phyloP scores from a whole-genome alignment of 2,113 vertebrate species.

The Equus quagga region DNA sequence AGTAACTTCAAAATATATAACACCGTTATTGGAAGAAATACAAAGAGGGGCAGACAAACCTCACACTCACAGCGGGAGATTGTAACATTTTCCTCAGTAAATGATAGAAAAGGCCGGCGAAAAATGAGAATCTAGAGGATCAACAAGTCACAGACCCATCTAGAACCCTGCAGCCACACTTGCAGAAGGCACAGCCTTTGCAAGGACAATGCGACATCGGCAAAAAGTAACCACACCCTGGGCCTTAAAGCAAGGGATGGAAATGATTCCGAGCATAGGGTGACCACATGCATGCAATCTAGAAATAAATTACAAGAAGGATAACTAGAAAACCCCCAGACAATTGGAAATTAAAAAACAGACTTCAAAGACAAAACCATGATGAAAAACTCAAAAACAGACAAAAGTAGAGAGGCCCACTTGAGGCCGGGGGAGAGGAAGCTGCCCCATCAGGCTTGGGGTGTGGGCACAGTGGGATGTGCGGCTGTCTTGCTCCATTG shows the following conservation, averaged over 20 bases:
- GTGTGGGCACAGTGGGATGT: background rate
- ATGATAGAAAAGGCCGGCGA: background rate
- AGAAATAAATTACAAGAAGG: background rate
- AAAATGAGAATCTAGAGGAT: background rate
- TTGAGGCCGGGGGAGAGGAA: background rate
- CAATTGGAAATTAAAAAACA: background rate
- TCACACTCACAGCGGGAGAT: background rate
- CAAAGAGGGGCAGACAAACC: background rate
- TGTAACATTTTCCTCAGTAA: background rate
- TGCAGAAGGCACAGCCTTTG: background rate
- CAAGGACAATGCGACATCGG: background rate
- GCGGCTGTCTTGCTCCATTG: background rate
- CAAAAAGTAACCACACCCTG: background rate
- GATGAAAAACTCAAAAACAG: background rate
- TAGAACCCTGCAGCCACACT: background rate
- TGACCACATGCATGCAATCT: background rate
- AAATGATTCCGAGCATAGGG: background rate
- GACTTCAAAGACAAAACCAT: background rate
- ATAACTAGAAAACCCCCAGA: background rate
- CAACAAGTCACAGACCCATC: background rate
- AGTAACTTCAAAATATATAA: constrained; percentile 9
- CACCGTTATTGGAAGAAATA: background rate
- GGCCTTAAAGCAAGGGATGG: background rate
- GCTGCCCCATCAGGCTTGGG: background rate
- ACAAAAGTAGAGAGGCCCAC: background rate